phyloP scores from a whole-genome alignment of 2,113 vertebrate species.

The Menura novaehollandiae region DNA sequence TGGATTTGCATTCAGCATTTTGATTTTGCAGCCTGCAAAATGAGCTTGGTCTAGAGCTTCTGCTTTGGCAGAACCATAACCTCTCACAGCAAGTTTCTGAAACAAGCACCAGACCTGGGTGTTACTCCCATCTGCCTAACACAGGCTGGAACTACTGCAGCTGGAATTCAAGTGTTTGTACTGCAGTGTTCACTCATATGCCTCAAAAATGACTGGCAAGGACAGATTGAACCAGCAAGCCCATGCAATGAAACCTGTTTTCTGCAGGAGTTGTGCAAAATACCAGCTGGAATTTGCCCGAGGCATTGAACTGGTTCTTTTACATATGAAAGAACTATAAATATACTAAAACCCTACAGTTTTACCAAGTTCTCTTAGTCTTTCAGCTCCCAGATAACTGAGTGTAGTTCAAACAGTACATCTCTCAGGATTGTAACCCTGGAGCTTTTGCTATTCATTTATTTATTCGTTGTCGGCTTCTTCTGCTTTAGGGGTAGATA shows the following conservation, averaged over 20 bases:
- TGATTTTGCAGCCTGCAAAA: not conserved
- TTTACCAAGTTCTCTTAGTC: not conserved
- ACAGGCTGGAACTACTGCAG: not conserved
- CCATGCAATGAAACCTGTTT: not conserved
- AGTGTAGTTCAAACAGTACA: not conserved
- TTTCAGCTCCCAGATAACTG: not conserved
- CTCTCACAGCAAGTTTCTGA: not conserved
- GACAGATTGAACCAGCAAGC: not conserved
- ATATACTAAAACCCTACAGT: not conserved
- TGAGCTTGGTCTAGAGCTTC: not conserved
- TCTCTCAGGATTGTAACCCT: not conserved
- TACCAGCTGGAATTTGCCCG: not conserved
- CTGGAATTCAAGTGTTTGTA: not conserved
- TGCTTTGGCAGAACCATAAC: not conserved
- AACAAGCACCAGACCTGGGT: not conserved
- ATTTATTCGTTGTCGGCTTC: conserved; percentile 1
- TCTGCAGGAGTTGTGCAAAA: not conserved
- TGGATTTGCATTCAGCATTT: not conserved
- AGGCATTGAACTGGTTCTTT: not conserved
- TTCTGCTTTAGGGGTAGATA: not conserved
- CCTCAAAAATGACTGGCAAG: not conserved
- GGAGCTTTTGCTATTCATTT: not conserved
- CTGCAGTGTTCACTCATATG: not conserved
- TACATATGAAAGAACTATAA: not conserved
- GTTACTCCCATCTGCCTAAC: not conserved